Base-by-base conservation (phyloP, 2,797 vertebrate genomes). In the Fundulus diaphanus region DNA sequence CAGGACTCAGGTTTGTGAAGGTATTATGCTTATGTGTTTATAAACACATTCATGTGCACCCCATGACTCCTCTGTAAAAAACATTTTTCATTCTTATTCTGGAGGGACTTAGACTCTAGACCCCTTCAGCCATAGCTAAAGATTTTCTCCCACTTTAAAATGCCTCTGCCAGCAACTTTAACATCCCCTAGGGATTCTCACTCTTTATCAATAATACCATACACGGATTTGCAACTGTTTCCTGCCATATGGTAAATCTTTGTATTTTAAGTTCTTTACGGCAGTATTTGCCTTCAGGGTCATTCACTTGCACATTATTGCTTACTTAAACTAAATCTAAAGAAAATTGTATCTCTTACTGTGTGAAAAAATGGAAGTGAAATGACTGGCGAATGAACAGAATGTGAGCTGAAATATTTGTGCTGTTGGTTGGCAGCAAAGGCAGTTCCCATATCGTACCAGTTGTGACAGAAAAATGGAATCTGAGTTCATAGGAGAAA, bases 91-190 rank as follows among this genome's bases (percentile, higher is more conserved):
- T 79, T 85, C 48, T 59, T 80, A 73, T 85, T 85, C 67, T 74
- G 70, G 70, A 77, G 78, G 81, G 82, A 78, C 84, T 88, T 88
- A 88, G 57, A 35, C 31, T 77, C 16, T 69, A 77, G 59, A 76
- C 75, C 73, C 61, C 61, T 31, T 82, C 82, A 89, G 85, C 87
- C 80, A 84, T 82, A 75, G 85, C 82, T 84, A 84, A 92, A 88
- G 77, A 80, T 85, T 83, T 90, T 83, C 74, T 74, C 74, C 68
- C 9, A 1, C 78, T 82, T 87, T 79, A 76, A 89, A 89, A 70
- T 81, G 80, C 76, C 35, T 80, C 80, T 70, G n/a, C 84, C 79
- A 83, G 77, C 80, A 86, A 84, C 78, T 90, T 85, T 78, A 78
- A 76, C 88, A 65, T 83, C 77, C n/a, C 74, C 78, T 8, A 46